These are phyloP conservation scores for Drosophila varians DNA, from an alignment of 1,140 invertebrate species.

Conservation along the genomic window DNA sequence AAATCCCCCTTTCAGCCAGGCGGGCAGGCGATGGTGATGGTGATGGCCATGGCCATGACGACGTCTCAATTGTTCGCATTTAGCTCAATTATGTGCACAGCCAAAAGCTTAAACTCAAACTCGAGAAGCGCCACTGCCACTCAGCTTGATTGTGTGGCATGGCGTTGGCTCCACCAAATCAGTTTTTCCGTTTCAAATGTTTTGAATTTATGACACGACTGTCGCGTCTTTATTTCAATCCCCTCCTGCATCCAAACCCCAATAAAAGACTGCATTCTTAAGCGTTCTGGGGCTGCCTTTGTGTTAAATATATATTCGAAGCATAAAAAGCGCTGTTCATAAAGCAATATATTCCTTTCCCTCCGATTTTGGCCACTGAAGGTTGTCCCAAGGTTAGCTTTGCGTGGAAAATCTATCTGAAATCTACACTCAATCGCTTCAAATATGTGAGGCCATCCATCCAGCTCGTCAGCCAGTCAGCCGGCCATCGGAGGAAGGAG, in stretches of 20 bases:
- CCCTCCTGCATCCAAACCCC: neutral
- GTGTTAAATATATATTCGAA: slow-evolving; percentile 63
- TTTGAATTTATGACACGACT: slow-evolving; percentile 72
- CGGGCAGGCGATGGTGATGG: too few species aligned
- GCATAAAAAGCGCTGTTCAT: slow-evolving; percentile 61
- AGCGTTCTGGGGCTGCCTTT: slow-evolving; percentile 46
- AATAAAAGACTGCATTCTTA: slow-evolving; percentile 41
- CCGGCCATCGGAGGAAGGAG: slow-evolving; percentile 14
- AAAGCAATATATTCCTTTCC: slow-evolving; percentile 55
- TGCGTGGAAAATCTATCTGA: slow-evolving; percentile 14
- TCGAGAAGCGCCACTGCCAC: slow-evolving; percentile 18
- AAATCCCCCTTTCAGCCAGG: neutral
- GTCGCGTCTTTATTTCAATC: slow-evolving; percentile 70
- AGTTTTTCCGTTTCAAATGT: slow-evolving; percentile 71
- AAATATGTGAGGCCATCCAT: slow-evolving; percentile 29
- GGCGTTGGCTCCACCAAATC: slow-evolving; percentile 57
- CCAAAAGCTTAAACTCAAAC: neutral
- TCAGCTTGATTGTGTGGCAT: slow-evolving; percentile 53
- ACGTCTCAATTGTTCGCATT: slow-evolving; percentile 66
- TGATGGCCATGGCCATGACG: slow-evolving; percentile 41
- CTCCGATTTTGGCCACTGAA: slow-evolving; percentile 34
- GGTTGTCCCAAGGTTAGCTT: slow-evolving; percentile 70
- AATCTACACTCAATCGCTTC: slow-evolving; percentile 29
- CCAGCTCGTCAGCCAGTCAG: neutral
- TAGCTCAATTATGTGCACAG: slow-evolving; percentile 29